Percentiles rank a stretch among this genome's conserved stretches.
phyloP scores from a whole-genome alignment of 2,113 vertebrate genomes.

The Rissa tridactyla region DNA sequence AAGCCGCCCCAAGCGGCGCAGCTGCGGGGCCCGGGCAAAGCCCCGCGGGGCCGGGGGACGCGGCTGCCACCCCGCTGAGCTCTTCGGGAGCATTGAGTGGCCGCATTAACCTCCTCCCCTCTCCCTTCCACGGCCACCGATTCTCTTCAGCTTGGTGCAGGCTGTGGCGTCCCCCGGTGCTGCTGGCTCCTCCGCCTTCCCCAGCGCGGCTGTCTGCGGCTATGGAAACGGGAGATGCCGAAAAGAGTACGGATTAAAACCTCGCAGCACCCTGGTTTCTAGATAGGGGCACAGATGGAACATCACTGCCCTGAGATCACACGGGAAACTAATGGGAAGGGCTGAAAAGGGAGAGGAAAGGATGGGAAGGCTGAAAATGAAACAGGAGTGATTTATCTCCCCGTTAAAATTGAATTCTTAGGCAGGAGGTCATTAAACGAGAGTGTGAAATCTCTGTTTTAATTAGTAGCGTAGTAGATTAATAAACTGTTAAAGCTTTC shows the following conservation, averaged over 20 bases:
- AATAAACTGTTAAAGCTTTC: neutral
- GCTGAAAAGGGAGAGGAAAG: neutral
- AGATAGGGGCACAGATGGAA: neutral
- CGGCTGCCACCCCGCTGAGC: neutral
- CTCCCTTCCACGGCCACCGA: neutral
- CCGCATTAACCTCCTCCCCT: neutral
- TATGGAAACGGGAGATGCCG: neutral
- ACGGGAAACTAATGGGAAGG: neutral
- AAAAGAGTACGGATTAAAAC: neutral
- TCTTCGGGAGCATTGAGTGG: neutral
- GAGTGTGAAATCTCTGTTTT: conserved; percentile 13
- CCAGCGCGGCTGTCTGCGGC: neutral
- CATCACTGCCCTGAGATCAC: neutral
- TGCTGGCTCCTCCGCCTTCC: neutral
- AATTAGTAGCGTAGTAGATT: neutral
- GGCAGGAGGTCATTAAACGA: neutral
- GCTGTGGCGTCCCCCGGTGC: neutral
- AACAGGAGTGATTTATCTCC: neutral
- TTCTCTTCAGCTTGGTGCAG: neutral
- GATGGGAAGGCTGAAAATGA: neutral
- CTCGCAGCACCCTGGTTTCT: neutral
- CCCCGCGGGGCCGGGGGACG: neutral
- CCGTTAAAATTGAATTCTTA: neutral
- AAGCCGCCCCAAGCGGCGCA: neutral
- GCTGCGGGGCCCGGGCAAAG: neutral